phyloP scores from a whole-genome alignment of 2,888 invertebrate species.

The Nomada ferruginata region DNA sequence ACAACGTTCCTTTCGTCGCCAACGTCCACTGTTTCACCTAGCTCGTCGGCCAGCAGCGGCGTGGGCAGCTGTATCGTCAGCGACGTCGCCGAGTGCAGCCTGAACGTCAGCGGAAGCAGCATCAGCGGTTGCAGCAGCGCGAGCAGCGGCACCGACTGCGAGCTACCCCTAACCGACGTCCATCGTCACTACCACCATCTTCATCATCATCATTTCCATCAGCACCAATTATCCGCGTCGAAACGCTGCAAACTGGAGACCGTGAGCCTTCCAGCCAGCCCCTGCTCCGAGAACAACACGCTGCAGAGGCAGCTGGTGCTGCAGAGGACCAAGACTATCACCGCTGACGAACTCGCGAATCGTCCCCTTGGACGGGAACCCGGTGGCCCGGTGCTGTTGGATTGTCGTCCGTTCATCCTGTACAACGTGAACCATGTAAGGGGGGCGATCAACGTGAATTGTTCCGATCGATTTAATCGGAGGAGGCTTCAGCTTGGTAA shows the following conservation, averaged over 20 bases:
- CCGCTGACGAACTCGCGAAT: slow-evolving; percentile 85
- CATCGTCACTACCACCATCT: slow-evolving; percentile 62
- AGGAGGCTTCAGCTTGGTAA: slow-evolving; percentile 88
- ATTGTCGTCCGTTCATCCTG: slow-evolving; percentile 89
- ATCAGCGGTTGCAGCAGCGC: slow-evolving; percentile 55
- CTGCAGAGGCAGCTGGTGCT: slow-evolving; percentile 85
- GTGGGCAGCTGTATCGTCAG: slow-evolving; percentile 63
- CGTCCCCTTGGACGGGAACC: slow-evolving; percentile 78
- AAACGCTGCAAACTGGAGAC: slow-evolving; percentile 86
- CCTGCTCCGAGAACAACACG: slow-evolving; percentile 86
- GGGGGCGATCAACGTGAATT: slow-evolving; percentile 90
- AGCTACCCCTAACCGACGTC: slow-evolving; percentile 48
- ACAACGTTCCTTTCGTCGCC: slow-evolving; percentile 69
- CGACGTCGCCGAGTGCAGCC: slow-evolving; percentile 50
- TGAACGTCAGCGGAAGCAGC: slow-evolving; percentile 58
- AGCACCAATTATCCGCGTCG: slow-evolving; percentile 78
- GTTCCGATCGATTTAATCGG: slow-evolving; percentile 89
- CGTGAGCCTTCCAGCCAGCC: slow-evolving; percentile 85
- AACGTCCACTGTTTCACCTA: slow-evolving; percentile 76
- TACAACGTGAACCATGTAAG: slow-evolving; percentile 89
- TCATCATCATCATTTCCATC: slow-evolving; percentile 63
- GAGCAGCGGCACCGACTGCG: slow-evolving; percentile 55
- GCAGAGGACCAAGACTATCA: slow-evolving; percentile 85
- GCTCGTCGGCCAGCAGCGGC: slow-evolving; percentile 71
- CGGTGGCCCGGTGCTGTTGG: slow-evolving; percentile 85